Evolutionary conservation across 2,888 invertebrate genomes (phyloP), one percentile per base, ranked within the genome.

Genomic region (Troides oblongomaculatus): DNA sequence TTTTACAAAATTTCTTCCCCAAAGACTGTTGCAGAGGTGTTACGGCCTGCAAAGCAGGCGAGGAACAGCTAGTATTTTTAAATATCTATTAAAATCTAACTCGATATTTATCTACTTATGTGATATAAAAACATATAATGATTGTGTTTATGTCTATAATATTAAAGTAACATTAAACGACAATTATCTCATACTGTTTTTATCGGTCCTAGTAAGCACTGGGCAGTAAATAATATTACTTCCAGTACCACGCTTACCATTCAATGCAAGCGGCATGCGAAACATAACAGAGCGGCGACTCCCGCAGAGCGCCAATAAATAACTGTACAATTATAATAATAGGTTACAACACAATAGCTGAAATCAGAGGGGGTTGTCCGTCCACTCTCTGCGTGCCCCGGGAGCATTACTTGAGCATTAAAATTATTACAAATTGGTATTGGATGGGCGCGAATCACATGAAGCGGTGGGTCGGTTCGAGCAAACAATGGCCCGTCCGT

Each of bases 341-440:
- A 80, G 82, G 81, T 80, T 83, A 74, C 80, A 85, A 78, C 73
- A 86, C 85, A 86, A 85, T 85, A 78, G 80, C 68, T 71, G 72
- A 75, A 79, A 77, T 78, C 74, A 78, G 78, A 77, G 80, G 80
- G 84, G 79, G 81, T 30, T 76, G 80, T 74, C 75, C 72, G 18
- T 18, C 18, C 50, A 50, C 50, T 50, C 17, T 5, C 39, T 80
- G 84, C 77, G 77, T 76, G 80, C 77, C 72, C 74, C 73, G 71
- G 74, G 72, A 78, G 74, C 81, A 83, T 83, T 82, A 84, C 82
- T 82, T 78, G 77, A 80, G 77, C 87, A 88, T 89, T 88, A 88
- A 89, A 91, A 85, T 89, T 83, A 87, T 90, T 87, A 88, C 89
- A 89, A 91, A 90, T 90, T 84, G 83, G 76, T 75, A 81, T 83